These are phyloP conservation scores for Cydia pomonella DNA, from an alignment of 1,140 invertebrate genomes.

Conservation along the genomic window DNA sequence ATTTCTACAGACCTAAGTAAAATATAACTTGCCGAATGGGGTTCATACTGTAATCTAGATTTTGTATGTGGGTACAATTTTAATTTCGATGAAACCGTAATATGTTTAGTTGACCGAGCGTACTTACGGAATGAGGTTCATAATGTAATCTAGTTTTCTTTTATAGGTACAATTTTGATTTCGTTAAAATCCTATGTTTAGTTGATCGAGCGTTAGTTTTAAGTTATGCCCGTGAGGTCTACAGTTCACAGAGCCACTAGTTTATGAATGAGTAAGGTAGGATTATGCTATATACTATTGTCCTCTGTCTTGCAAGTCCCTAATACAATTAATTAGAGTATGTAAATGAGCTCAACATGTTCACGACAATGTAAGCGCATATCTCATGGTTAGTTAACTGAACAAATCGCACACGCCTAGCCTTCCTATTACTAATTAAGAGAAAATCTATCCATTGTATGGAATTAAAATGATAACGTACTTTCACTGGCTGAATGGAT, in stretches of 20 bases:
- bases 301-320: not conserved
- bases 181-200: no score
- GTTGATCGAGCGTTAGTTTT: no score
- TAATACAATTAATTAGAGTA: not conserved
- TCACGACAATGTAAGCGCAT: constrained; percentile 30
- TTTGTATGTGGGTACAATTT: not conserved
- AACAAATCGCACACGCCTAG: constrained; percentile 28
- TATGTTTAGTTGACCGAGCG: no score
- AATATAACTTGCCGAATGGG: not conserved
- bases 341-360: constrained; percentile 3
- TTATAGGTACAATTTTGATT: not conserved
- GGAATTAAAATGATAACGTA: constrained; percentile 32
- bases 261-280: no score
- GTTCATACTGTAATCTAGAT: not conserved
- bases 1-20: not conserved
- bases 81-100: no score
- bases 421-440: constrained; percentile 36
- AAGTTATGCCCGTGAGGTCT: no score
- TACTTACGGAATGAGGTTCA: not conserved
- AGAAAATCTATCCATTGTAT: constrained; percentile 35
- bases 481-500: constrained; percentile 30
- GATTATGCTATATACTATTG: no score
- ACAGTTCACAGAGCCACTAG: no score
- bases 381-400: constrained; percentile 39
- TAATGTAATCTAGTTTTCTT: not conserved